Evolutionary conservation across 2,888 invertebrate genomes (phyloP), one percentile per base, ranked within the genome.

Genomic region (Muscina levida): DNA sequence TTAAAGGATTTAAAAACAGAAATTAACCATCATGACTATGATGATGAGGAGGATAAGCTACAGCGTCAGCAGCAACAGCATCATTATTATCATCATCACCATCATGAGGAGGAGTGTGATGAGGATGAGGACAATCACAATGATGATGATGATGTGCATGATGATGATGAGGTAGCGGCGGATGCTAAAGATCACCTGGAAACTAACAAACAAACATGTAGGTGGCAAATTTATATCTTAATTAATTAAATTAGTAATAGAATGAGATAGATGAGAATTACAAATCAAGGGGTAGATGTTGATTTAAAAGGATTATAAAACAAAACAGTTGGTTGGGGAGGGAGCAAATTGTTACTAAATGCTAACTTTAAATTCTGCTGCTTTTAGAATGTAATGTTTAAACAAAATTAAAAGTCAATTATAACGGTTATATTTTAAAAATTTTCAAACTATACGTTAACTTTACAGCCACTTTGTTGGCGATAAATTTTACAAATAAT

Each of bases 151-250:
- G 46, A 31, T 56, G 51, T 75, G 2, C 66, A 53, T 37, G 26
- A 31, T 1, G 46, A 17, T 15, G 53, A 53, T 46, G 44, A 10
- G n/a, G 24, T 11, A 39, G 46, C 66, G 1, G 56, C 24, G 19
- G 24, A 17, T 4, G 24, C 13, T 44, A 56, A 26, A 15, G 24
- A 71, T 26, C 17, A 53, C 15, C 39, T 13, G 13, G 72, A 67
- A 67, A 66, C 57, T 71, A 71, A 67, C 8, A 74, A 77, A 53
- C 46, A 53, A 77, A 68, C 74, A 81, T 81, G 81, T 81, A 81
- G 62, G 77, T 77, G 44, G 53, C 3, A 24, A 11, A 19, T 48
- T 51, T 48, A 39, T 37, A 24, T 37, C 10, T 37, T 37, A 37
- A 37, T 37, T 8, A 44, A 11, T 11, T 4, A 44, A 44, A 44